These are phyloP conservation scores for Priocnemis perturbator DNA, from an alignment of 2,888 invertebrate genomes.

Conservation along the genomic window DNA sequence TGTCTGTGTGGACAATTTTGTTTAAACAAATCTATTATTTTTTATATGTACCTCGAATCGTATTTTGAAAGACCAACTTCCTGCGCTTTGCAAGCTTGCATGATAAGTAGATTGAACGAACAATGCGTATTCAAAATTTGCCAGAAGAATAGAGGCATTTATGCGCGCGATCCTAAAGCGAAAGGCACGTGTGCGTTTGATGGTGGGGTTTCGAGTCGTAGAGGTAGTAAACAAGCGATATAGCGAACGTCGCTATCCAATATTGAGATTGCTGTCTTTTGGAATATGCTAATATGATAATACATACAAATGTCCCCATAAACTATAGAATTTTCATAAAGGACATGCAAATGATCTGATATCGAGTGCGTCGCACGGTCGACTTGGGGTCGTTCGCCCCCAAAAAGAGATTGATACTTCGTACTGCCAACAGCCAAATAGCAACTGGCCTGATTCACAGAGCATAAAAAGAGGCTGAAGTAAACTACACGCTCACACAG, in stretches of 20 bases:
- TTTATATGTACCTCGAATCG: too few relatives aligned
- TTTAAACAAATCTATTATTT: too few relatives aligned
- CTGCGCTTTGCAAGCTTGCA: background rate
- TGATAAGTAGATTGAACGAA: background rate
- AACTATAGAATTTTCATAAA: conserved; percentile 76
- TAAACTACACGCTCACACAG: too few relatives aligned
- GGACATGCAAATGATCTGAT: conserved; percentile 74
- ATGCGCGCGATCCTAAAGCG: conserved; percentile 21
- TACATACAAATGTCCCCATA: conserved; percentile 75
- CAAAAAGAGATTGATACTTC: conserved; percentile 58
- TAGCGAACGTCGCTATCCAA: conserved; percentile 70
- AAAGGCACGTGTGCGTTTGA: conserved; percentile 55
- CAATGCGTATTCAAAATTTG: conserved; percentile 31
- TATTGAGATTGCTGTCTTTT: conserved; percentile 75
- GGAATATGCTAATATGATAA: conserved; percentile 75
- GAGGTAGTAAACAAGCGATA: conserved; percentile 73
- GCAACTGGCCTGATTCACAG: conserved; percentile 36
- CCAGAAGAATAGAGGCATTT: conserved; percentile 59
- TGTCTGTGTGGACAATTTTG: too few relatives aligned
- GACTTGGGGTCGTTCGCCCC: conserved; percentile 39
- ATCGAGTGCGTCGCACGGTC: conserved; percentile 63
- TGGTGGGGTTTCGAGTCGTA: conserved; percentile 42
- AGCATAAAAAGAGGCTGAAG: conserved; percentile 17
- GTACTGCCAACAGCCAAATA: conserved; percentile 36
- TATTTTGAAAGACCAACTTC: too few relatives aligned